Evolutionary conservation across 2,113 vertebrate genomes (phyloP).

Genomic region (Syngnathoides biaculeatus): DNA sequence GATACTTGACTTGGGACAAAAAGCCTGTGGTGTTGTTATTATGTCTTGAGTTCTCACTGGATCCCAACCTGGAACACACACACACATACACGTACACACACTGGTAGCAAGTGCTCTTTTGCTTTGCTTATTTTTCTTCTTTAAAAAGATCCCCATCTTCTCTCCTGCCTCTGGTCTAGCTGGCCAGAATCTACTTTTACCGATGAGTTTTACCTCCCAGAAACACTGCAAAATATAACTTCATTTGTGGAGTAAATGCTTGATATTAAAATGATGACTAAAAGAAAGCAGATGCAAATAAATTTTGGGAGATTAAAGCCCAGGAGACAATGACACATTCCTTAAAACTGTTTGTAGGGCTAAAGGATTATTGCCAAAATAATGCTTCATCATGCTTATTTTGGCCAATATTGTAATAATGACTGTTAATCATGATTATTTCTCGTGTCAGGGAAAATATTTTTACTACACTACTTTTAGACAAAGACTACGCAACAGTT

Average conservation of each 20-base stretch:
- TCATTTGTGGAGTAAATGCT: not conserved
- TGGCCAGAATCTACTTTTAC: not conserved
- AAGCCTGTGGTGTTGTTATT: conserved; percentile 1
- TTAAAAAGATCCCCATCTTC: conserved; percentile 1
- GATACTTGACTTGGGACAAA: conserved; percentile 16
- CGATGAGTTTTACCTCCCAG: not conserved
- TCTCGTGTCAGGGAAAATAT: no score
- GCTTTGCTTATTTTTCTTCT: conserved; percentile 6
- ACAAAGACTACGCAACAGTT: no score
- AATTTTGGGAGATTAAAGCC: not conserved
- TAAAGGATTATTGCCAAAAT: no score
- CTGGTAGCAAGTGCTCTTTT: conserved; percentile 29
- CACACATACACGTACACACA: conserved; percentile 2
- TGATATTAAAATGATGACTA: not conserved
- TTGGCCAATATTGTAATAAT: no score
- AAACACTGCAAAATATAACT: not conserved
- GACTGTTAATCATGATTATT: no score
- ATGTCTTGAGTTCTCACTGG: conserved; percentile 26
- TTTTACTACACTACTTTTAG: no score
- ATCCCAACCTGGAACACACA: conserved; percentile 26
- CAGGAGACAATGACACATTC: not conserved
- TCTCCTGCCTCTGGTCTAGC: conserved; percentile 1
- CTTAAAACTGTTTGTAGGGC: not conserved
- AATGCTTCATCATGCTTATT: no score
- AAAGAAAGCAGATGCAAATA: not conserved